Evolutionary conservation across 2,797 vertebrate species (phyloP).

Genomic region (Sebastes iracundus): DNA sequence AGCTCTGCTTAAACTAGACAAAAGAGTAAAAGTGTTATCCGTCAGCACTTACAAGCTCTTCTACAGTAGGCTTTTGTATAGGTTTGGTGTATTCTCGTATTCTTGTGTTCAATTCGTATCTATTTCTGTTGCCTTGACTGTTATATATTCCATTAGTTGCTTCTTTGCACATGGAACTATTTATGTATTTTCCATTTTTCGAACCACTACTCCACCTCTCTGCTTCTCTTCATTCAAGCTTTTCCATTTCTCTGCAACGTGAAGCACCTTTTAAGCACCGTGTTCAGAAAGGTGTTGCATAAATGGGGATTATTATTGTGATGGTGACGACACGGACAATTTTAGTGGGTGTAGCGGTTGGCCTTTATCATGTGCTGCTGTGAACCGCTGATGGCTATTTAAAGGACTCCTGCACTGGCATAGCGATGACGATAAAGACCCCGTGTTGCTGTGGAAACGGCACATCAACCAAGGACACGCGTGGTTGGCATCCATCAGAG

Average conservation of each 20-base stretch:
- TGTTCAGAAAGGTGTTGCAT: not conserved
- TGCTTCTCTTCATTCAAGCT: not conserved
- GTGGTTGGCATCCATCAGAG: slow-evolving; percentile 43
- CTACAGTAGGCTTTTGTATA: not conserved
- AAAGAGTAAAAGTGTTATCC: not conserved
- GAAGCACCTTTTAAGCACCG: not conserved
- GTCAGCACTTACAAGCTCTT: not conserved
- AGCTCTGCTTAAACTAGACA: not conserved
- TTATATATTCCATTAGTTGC: not conserved
- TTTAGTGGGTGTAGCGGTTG: not conserved
- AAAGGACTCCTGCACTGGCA: slow-evolving; percentile 46
- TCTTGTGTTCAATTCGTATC: not conserved
- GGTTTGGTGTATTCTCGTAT: not conserved
- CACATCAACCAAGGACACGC: slow-evolving; percentile 64
- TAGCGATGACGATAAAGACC: slow-evolving; percentile 51
- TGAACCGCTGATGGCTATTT: slow-evolving; percentile 45
- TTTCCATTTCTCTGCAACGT: not conserved
- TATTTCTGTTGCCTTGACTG: not conserved
- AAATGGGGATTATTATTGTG: not conserved
- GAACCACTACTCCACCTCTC: no score
- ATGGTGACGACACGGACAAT: not conserved
- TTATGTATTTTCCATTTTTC: not conserved
- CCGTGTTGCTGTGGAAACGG: slow-evolving; percentile 67
- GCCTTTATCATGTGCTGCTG: slow-evolving; percentile 8
- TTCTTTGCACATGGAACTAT: not conserved